Percentiles rank a stretch among this genome's conserved stretches.
phyloP scores from a whole-genome alignment of 2,797 vertebrate genomes.

The Microchirus variegatus region DNA sequence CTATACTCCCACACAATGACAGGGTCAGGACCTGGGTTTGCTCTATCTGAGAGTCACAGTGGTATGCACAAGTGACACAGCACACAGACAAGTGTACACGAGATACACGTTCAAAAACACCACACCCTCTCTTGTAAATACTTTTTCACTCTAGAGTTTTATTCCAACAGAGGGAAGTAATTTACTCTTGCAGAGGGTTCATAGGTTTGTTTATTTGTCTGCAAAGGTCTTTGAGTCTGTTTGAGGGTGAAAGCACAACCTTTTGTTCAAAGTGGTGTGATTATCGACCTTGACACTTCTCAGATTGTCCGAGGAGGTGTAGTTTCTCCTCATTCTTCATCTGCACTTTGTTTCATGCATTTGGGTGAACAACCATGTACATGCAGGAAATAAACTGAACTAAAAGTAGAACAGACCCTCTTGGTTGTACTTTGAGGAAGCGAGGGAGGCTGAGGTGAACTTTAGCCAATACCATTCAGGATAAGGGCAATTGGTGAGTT shows the following conservation, averaged over 20 bases:
- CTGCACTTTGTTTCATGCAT: too few species aligned
- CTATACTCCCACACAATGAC: conserved; percentile 50
- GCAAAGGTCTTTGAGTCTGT: not conserved
- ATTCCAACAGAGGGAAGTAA: conserved; percentile 26
- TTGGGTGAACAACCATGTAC: too few species aligned
- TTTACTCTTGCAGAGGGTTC: conserved; percentile 44
- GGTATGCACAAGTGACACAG: conserved; percentile 14
- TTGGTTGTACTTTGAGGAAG: conserved; percentile 16
- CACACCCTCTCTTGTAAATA: conserved; percentile 37
- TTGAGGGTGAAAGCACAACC: conserved; percentile 13
- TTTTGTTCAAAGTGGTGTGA: not conserved
- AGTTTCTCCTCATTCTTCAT: not conserved
- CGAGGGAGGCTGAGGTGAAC: conserved; percentile 11
- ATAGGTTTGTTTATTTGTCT: conserved; percentile 41
- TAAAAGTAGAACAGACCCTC: conserved; percentile 2
- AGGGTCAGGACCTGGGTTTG: conserved; percentile 49
- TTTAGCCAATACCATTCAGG: conserved; percentile 27
- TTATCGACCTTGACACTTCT: conserved; percentile 38
- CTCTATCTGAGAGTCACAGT: conserved; percentile 21
- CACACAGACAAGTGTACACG: conserved; percentile 5
- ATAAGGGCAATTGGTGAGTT: conserved; percentile 34
- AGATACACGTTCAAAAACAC: conserved; percentile 17
- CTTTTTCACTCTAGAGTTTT: conserved; percentile 40
- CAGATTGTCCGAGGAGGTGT: conserved; percentile 9
- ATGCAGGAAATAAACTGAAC: too few species aligned